Conservation (phyloP, 2,797 vertebrate species). For the Enteromius anoplus region DNA sequence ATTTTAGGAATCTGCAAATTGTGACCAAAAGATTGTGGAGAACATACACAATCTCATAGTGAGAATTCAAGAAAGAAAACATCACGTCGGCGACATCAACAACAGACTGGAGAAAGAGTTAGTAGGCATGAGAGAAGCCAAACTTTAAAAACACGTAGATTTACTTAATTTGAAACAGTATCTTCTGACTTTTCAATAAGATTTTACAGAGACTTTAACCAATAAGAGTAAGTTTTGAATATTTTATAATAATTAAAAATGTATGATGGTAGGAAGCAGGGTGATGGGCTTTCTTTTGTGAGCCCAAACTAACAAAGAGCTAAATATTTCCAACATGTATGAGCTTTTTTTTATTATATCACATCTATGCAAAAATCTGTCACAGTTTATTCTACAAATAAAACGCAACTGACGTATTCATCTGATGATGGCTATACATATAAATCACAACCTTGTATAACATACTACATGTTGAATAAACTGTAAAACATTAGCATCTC, state of each 20-base stretch:
- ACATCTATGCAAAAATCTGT: background rate
- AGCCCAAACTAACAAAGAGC: background rate
- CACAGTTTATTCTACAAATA: constrained; percentile 21
- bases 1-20: constrained; percentile 62
- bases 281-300: background rate
- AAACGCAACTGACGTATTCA: background rate
- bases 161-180: background rate
- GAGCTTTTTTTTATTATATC: background rate
- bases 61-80: constrained; percentile 62
- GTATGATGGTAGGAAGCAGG: background rate
- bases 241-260: background rate
- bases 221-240: background rate
- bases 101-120: constrained; percentile 61
- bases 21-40: constrained; percentile 59
- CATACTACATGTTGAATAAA: constrained; percentile 8
- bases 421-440: background rate
- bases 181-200: background rate
- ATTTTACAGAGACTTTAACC: background rate
- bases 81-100: constrained; percentile 60
- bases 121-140: constrained; percentile 54
- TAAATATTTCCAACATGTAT: background rate
- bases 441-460: constrained; percentile 2
- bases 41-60: constrained; percentile 51
- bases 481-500: constrained; percentile 29
- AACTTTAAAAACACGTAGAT: constrained; percentile 1